These are phyloP conservation scores for Ephydatia muelleri DNA, from an alignment of 37 sponge, comb jelly and placozoan genomes.

Conservation along the genomic window DNA sequence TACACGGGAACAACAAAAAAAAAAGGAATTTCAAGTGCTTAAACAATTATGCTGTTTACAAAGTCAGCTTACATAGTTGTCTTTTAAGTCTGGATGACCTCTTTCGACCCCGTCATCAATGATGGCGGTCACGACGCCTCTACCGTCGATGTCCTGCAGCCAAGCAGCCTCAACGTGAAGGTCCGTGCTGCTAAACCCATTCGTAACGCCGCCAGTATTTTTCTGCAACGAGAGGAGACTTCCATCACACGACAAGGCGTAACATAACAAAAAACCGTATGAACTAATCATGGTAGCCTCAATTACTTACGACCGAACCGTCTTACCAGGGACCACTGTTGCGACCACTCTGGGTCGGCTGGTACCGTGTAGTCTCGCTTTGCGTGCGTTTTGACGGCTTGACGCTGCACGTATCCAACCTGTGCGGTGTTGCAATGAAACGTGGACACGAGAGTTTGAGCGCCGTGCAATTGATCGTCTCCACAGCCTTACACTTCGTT, in stretches of 20 bases:
- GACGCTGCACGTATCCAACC: conserved; percentile 73
- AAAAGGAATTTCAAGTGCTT: too few relatives aligned
- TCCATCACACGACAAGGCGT: not conserved
- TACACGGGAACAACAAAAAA: too few relatives aligned
- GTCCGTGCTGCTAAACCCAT: conserved; percentile 7
- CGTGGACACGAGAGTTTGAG: not conserved
- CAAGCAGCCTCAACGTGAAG: conserved; percentile 81
- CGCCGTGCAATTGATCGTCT: too few relatives aligned
- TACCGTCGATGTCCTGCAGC: conserved; percentile 74
- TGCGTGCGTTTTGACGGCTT: conserved; percentile 37
- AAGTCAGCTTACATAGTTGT: conserved; percentile 73
- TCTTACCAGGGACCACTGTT: conserved; percentile 80
- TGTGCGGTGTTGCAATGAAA: conserved; percentile 6
- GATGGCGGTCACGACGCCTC: conserved; percentile 76
- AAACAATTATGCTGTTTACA: too few relatives aligned
- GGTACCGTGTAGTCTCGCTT: conserved; percentile 61
- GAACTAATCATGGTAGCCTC: not conserved
- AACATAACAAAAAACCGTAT: not conserved
- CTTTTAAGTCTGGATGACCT: conserved; percentile 66
- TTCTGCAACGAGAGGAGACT: not conserved
- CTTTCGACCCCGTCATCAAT: conserved; percentile 87
- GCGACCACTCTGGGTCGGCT: conserved; percentile 56
- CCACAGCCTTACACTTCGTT: not conserved
- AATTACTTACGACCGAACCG: not conserved
- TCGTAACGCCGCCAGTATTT: not conserved